Base-by-base conservation (phyloP, 2,888 invertebrate species). In the Diachrysia chrysitis region DNA sequence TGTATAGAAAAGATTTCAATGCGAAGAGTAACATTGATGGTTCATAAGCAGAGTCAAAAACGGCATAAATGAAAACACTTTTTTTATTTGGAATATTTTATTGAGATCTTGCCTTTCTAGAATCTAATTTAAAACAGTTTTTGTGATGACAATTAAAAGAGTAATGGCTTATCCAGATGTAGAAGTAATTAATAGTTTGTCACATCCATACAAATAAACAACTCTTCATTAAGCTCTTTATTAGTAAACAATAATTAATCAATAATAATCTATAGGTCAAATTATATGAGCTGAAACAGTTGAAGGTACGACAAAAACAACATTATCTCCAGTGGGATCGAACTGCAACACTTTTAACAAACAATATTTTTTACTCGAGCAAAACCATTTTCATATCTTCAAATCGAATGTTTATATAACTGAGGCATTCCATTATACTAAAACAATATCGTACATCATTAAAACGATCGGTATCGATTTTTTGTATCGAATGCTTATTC, bases 381-480 rank as follows among this genome's bases (percentile, higher is more conserved):
- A 42, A 19, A 21, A 55, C 23, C 76, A 64, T 64, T 62, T 58
- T 68, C 72, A 42, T 64, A 76, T 76, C 63, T 46, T 60, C 56
- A 63, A 63, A 70, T 57, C 68, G 23, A 67, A 78, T 73, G 71
- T 63, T 63, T 53, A 73, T 53, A 73, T 72, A 61, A 66, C 76
- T 66, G 69, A 63, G 32, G 63, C 76, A 81, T 78, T 81, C 78
- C 71, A 73, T 75, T 65, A 56, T 63, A 58, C 65, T 63, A 59
- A 66, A 42, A 63, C 68, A 62, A 68, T 74, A 74, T 79, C 62
- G 77, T 62, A 66, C 66, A 37, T 75, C 71, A 80, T 76, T 76
- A 76, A 80, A 79, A 76, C 66, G 4, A 73, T 66, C 53, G 61
- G 51, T 48, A 42, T 62, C 60, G 48, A 69, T 65, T 75, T 78